These are phyloP conservation scores for Napeogenes inachia DNA, from an alignment of 2,888 invertebrate genomes.

Conservation along the genomic window DNA sequence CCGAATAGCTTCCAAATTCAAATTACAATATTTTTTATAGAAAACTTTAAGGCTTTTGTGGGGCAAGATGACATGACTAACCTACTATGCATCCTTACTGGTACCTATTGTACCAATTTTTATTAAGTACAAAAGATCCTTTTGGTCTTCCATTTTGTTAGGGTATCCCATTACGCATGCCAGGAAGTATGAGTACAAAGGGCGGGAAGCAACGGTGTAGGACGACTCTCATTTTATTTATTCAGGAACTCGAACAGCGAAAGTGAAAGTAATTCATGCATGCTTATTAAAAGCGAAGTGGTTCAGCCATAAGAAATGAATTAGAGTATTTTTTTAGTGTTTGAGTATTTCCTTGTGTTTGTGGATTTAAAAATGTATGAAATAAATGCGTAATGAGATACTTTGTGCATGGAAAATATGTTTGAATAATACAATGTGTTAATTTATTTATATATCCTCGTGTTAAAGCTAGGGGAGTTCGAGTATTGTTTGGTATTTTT, in stretches of 20 bases:
- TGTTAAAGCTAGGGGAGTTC: background rate
- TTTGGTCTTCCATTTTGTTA: slow-evolving; percentile 53
- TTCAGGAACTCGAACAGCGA: slow-evolving; percentile 57
- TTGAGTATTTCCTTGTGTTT: slow-evolving; percentile 6
- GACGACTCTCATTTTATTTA: slow-evolving; percentile 66
- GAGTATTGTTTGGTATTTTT: no score
- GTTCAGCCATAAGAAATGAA: slow-evolving; percentile 51
- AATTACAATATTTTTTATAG: background rate
- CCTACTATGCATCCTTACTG: slow-evolving; percentile 30
- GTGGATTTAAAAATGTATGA: slow-evolving; percentile 4
- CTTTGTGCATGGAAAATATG: background rate
- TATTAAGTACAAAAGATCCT: slow-evolving; percentile 60
- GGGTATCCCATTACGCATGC: slow-evolving; percentile 69
- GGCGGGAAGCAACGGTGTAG: slow-evolving; percentile 60
- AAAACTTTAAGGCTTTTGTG: slow-evolving; percentile 5
- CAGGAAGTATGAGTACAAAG: slow-evolving; percentile 65
- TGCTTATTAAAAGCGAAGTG: slow-evolving; percentile 65
- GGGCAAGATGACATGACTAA: slow-evolving; percentile 26
- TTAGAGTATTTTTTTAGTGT: slow-evolving; percentile 36
- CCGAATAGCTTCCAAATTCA: no score
- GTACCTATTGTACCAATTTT: slow-evolving; percentile 56
- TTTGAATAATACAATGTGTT: slow-evolving; percentile 1
- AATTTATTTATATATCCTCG: background rate
- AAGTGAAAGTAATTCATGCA: slow-evolving; percentile 66
- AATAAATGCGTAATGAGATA: slow-evolving; percentile 4